Conservation (phyloP, 2,113 vertebrate species). For the Channa argus region DNA sequence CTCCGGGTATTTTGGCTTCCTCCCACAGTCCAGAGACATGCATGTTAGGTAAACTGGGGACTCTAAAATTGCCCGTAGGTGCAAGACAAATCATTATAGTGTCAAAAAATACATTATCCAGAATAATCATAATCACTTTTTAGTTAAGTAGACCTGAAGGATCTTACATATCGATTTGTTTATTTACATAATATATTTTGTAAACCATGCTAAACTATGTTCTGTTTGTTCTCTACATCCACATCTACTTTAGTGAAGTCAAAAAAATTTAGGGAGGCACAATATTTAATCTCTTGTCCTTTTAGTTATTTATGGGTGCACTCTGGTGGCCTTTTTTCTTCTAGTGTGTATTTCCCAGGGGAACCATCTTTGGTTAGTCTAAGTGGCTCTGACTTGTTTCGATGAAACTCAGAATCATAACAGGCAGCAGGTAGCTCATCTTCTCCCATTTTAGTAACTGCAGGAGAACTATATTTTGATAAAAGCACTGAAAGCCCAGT, state of each 20-base stretch:
- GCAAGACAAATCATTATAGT: too few species aligned
- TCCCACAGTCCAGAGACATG: too few species aligned
- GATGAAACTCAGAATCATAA: slow-evolving; percentile 4
- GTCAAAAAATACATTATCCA: too few species aligned
- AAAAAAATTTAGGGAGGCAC: slow-evolving; percentile 3
- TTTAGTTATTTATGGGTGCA: slow-evolving; percentile 22
- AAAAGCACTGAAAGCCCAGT: slow-evolving; percentile 24
- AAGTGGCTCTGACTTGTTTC: slow-evolving; percentile 17
- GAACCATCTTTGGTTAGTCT: slow-evolving; percentile 16
- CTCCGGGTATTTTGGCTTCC: too few species aligned
- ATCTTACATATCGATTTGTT: too few species aligned
- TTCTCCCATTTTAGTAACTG: slow-evolving; percentile 24
- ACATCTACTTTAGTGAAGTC: slow-evolving; percentile 18
- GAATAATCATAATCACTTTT: too few species aligned
- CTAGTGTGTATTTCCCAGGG: not conserved
- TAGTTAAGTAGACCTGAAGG: too few species aligned
- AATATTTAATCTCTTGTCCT: slow-evolving; percentile 6
- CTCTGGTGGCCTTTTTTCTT: not conserved
- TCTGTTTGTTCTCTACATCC: not conserved
- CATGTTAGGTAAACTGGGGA: too few species aligned
- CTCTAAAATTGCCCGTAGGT: too few species aligned
- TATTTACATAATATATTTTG: too few species aligned
- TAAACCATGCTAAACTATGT: not conserved
- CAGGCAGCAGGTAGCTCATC: slow-evolving; percentile 18
- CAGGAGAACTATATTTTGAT: slow-evolving; percentile 21